Base-by-base conservation (phyloP, 2,113 vertebrate species). In the Arothron firmamentum region DNA sequence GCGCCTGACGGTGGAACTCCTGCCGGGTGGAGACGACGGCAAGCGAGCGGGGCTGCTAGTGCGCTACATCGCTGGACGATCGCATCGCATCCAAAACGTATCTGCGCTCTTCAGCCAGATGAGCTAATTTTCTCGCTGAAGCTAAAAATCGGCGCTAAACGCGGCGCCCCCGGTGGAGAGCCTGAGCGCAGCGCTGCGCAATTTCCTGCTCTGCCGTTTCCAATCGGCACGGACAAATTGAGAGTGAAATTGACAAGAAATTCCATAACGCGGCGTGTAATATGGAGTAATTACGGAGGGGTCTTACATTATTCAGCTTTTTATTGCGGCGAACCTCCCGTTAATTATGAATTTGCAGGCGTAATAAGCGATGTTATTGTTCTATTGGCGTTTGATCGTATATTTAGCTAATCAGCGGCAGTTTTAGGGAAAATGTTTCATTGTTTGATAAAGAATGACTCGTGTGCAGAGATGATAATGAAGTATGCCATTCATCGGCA, bases 1-100 rank as follows among this genome's bases (percentile, higher is more conserved):
- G 59, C 38, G 47, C 63, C 76, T 66, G 74, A 1, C 79, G 62
- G 82, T 70, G 82, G 83, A 81, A 87, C 69, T 58, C 70, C 0
- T 23, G 61, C 82, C 77, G 55, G 13, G 61, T 75, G 68, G 15
- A 47, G 45, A 47, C 5, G 43, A 16, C 4, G 16, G 43, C 13
- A 15, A 16, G 43, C 13, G 16, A 45, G 16, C 42, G 43, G 43
- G 2, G 43, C 3, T 6, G 43, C 3, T 45, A 16, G 43, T 5
- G 43, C 6, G 25, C 25, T 28, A 5, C 25, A 28, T 28, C 25
- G 25, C 25, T 23, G 6, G 6, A 28, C 5, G 4, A 28, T 28
- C 5, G 25, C 25, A 28, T 28, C 5, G 25, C 25, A n/a, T 47
- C n/a, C n/a, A 47, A n/a, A 46, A n/a, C 13, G 13, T 6, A 45